Base-by-base conservation (phyloP, 2,888 invertebrate genomes). In the Panopea generosa region DNA sequence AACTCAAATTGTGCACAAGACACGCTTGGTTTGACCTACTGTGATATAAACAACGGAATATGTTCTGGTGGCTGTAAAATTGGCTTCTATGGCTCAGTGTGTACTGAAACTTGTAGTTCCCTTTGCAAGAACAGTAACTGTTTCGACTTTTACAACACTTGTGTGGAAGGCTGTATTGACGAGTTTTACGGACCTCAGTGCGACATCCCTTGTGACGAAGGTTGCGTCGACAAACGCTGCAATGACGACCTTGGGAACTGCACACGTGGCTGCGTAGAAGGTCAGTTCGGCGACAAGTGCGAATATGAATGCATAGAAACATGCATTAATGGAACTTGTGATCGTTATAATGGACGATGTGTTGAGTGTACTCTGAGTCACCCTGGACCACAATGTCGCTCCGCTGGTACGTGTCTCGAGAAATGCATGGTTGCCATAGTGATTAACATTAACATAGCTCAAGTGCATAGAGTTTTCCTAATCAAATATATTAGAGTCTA, bases 321-420 rank as follows among this genome's bases (percentile, higher is more conserved):
- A 16, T 79, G 79, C 24, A 72, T 61, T 18, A 67, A 75, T 60
- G 68, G 56, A 3, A 29, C 38, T 11, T 79, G 79, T 61, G 62
- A 75, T 55, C 14, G 69, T 11, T 14, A 43, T 3, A 52, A 18
- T 0, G 79, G 79, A 16, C n/a, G 29, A 2, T 76, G 76, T 67
- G 47, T 57, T 0, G 71, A 71, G 27, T 76, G 76, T 29, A 56
- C 33, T 49, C 38, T 69, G 52, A 4, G 11, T 2, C 20, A 60
- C 4, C 65, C 75, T 6, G 59, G 43, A 14, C 59, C 55, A 2
- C 40, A 67, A 1, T 75, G 75, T 26, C 56, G 65, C n/a, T 50
- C 47, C 16, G 52, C 69, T n/a, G 45, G 75, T 75, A 60, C 49
- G 69, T 74, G n/a, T n/a, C n/a, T n/a, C n/a, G n/a, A n/a, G n/a